These are phyloP conservation scores for Amorpha juglandis DNA, from an alignment of 2,888 invertebrate genomes.

Conservation along the genomic window DNA sequence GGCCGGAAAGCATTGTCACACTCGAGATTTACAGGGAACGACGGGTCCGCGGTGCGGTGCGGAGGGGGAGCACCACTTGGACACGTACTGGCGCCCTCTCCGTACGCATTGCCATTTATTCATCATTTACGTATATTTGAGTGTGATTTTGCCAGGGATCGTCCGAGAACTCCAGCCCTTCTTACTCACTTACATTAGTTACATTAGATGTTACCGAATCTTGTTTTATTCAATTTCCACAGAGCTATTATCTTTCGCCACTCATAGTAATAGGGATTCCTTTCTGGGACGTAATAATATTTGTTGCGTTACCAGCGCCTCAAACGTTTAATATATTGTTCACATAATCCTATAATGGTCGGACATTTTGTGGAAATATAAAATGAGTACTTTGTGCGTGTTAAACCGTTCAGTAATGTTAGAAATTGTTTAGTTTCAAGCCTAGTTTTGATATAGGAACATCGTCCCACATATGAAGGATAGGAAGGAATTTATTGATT, in stretches of 20 bases:
- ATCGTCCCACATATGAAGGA: no score
- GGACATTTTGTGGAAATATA: conserved; percentile 26
- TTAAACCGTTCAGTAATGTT: not conserved
- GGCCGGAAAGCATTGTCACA: conserved; percentile 65
- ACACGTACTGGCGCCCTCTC: conserved; percentile 68
- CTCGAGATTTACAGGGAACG: conserved; percentile 70
- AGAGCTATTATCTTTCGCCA: conserved; percentile 70
- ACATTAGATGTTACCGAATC: conserved; percentile 72
- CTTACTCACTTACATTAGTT: conserved; percentile 74
- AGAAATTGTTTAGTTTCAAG: not conserved
- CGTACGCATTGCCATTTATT: conserved; percentile 67
- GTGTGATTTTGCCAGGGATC: conserved; percentile 79
- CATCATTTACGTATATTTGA: conserved; percentile 80
- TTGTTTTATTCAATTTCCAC: conserved; percentile 73
- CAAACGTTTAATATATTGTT: conserved; percentile 49
- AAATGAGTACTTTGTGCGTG: conserved; percentile 23
- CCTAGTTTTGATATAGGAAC: not conserved
- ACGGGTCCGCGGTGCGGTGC: conserved; percentile 49
- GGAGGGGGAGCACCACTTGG: conserved; percentile 65
- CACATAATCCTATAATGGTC: conserved; percentile 32
- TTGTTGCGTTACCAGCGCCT: conserved; percentile 50
- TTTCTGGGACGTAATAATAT: conserved; percentile 61
- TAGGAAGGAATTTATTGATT: not conserved
- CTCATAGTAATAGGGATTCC: conserved; percentile 65
- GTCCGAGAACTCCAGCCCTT: conserved; percentile 63